Evolutionary conservation across 1,140 invertebrate genomes (phyloP), one percentile per base, ranked within the genome.

Genomic region (Coenobita brevimanus): DNA sequence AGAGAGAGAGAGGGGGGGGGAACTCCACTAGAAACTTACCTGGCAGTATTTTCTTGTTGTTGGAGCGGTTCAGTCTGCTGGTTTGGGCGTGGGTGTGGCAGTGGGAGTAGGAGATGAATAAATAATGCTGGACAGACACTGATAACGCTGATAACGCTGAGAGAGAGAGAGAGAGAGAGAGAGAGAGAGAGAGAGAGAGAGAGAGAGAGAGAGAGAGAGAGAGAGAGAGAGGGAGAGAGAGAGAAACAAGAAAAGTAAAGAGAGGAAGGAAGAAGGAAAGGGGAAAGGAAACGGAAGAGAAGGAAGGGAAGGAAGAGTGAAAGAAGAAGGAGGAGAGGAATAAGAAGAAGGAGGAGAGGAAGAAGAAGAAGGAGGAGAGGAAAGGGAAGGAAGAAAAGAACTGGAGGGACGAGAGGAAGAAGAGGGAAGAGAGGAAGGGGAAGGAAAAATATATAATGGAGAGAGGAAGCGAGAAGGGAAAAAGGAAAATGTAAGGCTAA

Each of bases 131-230:
- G n/a, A n/a, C n/a, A n/a, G n/a, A 33, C 38, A 38, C 41, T 36
- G 41, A 76, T 76, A 38, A 38, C 33, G 73, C 41, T 46, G 41
- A 76, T 38, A 46, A 46, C 33, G 41, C 33, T 3, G 3, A 76
- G 41, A 33, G 73, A 76, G 41, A 38, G 73, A 13, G 73, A 46
- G 73, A 6, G 41, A 46, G 73, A 46, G 41, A 46, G 73, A 46
- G 41, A 76, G 41, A 46, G 41, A 76, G 33, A 76, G 73, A 76
- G 41, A 76, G 41, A 46, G 73, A 46, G 41, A 76, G 73, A 46
- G 41, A 76, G 41, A 46, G 41, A 46, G 33, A 76, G 33, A 38
- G 73, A 46, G 41, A 46, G 73, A 46, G 41, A 76, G 41, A 46
- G 73, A 76, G 41, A 46, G 73, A 76, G 41, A 76, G 73, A 46